Base-by-base conservation (phyloP, 1,140 invertebrate species). In the Drosophila lacertosa region DNA sequence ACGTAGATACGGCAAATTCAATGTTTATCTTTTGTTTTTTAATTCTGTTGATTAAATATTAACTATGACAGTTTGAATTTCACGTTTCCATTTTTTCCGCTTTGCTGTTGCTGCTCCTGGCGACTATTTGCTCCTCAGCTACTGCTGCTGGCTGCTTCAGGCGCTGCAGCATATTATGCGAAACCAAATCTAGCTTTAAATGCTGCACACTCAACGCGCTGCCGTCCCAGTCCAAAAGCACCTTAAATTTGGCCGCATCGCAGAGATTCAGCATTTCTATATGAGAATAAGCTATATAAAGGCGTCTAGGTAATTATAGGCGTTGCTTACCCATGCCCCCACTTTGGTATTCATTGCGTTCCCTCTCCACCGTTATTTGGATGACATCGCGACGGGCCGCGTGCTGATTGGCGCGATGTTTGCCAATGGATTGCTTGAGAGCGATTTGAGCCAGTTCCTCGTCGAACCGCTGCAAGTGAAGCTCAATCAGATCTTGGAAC, bases 401-500 rank as follows among this genome's bases (percentile, higher is more conserved):
- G 90, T 96, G 95, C 77, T 96, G 95, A 58, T 91, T 81, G 0
- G 79, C 67, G 18, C 95, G 92, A 78, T 93, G 94, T 89, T 94
- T 95, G 11, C 95, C 94, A 35, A 96, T 93, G 0, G 95, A 95
- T 77, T 95, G 94, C 84, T 96, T 96, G 3, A 96, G 91, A 16
- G 91, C 83, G 77, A 97, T 96, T 91, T 96, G 95, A 73, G 95
- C 93, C 26, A 96, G 89, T 92, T 97, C 96, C 66, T 95, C 95
- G 77, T 96, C 94, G 91, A 96, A 95, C 47, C 96, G 92, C 2
- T 89, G 74, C 48, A 95, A 75, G 66, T 90, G 90, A 11, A 91
- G 91, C 70, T 93, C 86, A 44, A 96, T 93, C 42, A 96, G 86
- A 54, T 93, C 91, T 54, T 93, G 88, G 20, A 93, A 92, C 70